These are phyloP conservation scores for Synodontis membranacea DNA, from an alignment of 2,113 vertebrate species.

Conservation along the genomic window DNA sequence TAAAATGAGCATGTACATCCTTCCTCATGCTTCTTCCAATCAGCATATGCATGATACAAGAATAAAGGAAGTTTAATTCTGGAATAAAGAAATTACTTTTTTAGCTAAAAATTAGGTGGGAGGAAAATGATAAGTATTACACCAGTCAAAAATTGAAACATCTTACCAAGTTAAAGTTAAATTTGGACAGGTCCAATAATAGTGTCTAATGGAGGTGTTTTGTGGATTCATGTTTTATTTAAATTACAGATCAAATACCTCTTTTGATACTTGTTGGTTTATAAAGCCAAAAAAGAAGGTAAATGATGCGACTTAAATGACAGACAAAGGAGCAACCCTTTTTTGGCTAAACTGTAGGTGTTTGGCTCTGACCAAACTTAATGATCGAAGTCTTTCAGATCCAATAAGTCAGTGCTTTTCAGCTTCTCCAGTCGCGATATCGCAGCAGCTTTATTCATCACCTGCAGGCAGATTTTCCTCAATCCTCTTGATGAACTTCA, in stretches of 20 bases:
- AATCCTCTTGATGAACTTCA: constrained; percentile 97
- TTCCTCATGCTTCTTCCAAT: not conserved
- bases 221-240: not conserved
- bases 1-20: constrained; percentile 27
- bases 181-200: not conserved
- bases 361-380: constrained; percentile 3
- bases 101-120: not conserved
- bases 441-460: constrained; percentile 80
- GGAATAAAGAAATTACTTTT: not conserved
- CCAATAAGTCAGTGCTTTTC: constrained; percentile 5
- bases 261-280: not conserved
- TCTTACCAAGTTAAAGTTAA: not conserved
- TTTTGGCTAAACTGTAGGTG: constrained; percentile 14
- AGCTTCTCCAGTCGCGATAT: not conserved
- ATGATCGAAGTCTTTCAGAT: constrained; percentile 26
- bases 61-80: not conserved
- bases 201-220: not conserved
- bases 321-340: not conserved
- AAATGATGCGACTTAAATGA: not conserved
- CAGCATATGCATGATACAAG: not conserved
- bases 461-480: constrained; percentile 97
- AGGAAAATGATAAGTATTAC: not conserved
- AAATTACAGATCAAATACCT: not conserved
- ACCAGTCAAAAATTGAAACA: not conserved
- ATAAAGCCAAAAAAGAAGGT: not conserved